Evolutionary conservation across 2,888 invertebrate genomes (phyloP), one percentile per base, ranked within the genome.

Genomic region (Coelogynopora nodosa): DNA sequence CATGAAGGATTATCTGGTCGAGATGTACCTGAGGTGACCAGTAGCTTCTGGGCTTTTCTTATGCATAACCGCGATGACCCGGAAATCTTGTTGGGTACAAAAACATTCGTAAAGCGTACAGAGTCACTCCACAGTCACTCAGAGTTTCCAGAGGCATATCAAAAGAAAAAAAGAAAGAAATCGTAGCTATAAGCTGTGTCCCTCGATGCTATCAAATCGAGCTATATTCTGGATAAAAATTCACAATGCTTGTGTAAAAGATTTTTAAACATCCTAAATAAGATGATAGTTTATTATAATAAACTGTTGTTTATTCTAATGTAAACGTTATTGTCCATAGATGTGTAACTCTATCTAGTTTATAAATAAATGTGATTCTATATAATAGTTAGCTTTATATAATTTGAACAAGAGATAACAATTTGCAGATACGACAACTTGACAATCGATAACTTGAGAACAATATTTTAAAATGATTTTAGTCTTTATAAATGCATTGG

Each of bases 1-100:
- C 74, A 74, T 74, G 74, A 74, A 26, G 27, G 27, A 74, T 13
- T 74, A 74, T 74, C 74, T 74, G 74, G 74, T 74, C 74, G 27
- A 74, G 5, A 74, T 74, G 74, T 5, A 74, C 74, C 74, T 74
- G 74, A 74, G 74, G 23, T 49, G 49, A 49, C 49, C 49, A 49
- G 49, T 49, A 49, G 49, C 49, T 49, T 49, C 49, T 49, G 49
- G 74, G 18, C 5, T 26, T 74, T 74, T 74, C 74, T 74, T 74
- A 74, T 74, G 74, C 74, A 74, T 49, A 49, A 49, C 49, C 49
- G 18, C 18, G 49, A 49, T 49, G 18, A n/a, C n/a, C n/a, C n/a
- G n/a, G 18, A 49, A 49, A 18, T 49, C 18, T 49, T 49, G 5
- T 49, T 5, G 49, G 49, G 49, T 10, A 49, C 49, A 10, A 5